Evolutionary conservation across 2,888 invertebrate genomes (phyloP), one percentile per base, ranked within the genome.

Genomic region (Rhamphomyia laevipes): DNA sequence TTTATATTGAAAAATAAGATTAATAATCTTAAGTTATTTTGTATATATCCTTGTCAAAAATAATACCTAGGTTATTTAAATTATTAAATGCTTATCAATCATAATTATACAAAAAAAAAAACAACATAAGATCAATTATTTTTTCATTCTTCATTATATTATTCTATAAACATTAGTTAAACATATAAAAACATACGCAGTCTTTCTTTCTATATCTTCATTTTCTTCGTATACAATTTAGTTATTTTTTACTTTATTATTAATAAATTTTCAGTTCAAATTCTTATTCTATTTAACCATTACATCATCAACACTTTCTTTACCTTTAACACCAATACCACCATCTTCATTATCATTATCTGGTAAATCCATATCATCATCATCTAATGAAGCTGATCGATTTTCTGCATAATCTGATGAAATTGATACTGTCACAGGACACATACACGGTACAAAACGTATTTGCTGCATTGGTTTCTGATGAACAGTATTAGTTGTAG

Each of bases 391-490:
- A 9, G 33, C n/a, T 18, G 48, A 46, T 31, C 53, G 41, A 27
- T 35, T 45, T 33, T 51, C 53, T 9, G 50, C 35, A 15, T 45
- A 31, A 18, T 51, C 50, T 15, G 45, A 45, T 16, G 47, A 35
- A 2, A 56, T 45, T 9, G 50, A 48, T 1, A 56, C 50, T 23
- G 57, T 44, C 2, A 57, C 53, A 16, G 57, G 57, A 43, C 57
- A 57, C 55, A 55, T 55, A 35, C 57, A 57, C 10, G 57, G 57
- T 16, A 57, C 55, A 43, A 55, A 57, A 41, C 55, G 53, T 15
- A 57, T 46, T 17, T 54, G 53, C 35, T 51, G 55, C 9, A 49
- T 33, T 4, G 45, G 16, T 18, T 43, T 15, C 13, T 43, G 35
- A 21, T 42, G 27, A n/a, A 38, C 30, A n/a, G 18, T n/a, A 12